Evolutionary conservation across 2,113 vertebrate species (phyloP).

Genomic region (Anthoscopus minutus): DNA sequence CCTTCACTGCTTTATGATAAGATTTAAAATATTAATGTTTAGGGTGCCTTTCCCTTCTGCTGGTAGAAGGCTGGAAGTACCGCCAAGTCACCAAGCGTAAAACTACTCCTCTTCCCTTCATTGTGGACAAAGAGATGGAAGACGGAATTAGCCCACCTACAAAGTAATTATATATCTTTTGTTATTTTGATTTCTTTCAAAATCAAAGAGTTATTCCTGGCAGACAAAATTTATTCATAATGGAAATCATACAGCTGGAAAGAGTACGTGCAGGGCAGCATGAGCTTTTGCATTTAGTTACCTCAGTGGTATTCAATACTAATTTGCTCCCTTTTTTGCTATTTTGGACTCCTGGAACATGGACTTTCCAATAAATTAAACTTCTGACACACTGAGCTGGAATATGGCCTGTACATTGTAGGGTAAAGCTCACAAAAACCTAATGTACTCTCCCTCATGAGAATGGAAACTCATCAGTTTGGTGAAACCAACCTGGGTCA

Average conservation of each 20-base stretch:
- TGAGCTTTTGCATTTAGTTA: background rate
- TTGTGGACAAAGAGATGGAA: constrained; percentile 17
- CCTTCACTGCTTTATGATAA: background rate
- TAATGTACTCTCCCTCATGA: rapidly evolving
- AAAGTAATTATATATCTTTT: constrained; percentile 36
- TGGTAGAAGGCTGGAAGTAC: background rate
- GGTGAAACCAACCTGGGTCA: background rate
- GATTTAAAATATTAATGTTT: background rate
- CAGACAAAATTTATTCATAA: constrained; percentile 3
- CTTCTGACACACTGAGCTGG: background rate
- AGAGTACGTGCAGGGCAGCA: constrained; percentile 43
- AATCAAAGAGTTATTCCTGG: constrained; percentile 47
- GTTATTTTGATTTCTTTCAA: constrained; percentile 50
- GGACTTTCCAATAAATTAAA: background rate
- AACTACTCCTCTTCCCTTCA: background rate
- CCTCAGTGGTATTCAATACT: background rate
- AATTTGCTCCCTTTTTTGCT: background rate
- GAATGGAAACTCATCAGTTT: background rate
- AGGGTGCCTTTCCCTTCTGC: background rate
- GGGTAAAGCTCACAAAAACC: background rate
- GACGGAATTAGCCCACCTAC: constrained; percentile 58
- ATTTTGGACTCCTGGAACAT: background rate
- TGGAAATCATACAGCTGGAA: constrained; percentile 38
- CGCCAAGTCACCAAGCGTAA: background rate
- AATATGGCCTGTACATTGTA: background rate